Evolutionary conservation across 37 sponge, comb jelly and placozoan genomes (phyloP).

Genomic region (Cladorhizidae sp.): DNA sequence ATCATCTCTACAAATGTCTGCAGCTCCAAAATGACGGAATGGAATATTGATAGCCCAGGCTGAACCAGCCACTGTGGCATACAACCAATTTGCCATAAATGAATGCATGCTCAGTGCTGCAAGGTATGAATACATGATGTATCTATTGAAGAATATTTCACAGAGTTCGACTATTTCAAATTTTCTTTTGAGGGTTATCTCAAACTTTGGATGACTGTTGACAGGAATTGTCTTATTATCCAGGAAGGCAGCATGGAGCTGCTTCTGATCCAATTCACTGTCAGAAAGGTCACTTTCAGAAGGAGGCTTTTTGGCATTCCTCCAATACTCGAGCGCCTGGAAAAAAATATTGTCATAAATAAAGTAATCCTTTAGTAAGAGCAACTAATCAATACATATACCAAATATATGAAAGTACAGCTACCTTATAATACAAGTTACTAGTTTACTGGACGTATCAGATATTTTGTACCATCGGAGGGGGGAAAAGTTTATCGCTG

Average conservation of each 20-base stretch:
- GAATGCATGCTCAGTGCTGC: constrained; percentile 47
- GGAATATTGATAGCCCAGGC: constrained; percentile 92
- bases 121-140: constrained; percentile 61
- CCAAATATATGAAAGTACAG: too few relatives aligned
- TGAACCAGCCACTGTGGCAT: constrained; percentile 78
- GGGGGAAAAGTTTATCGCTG: too few relatives aligned
- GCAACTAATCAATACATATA: too few relatives aligned
- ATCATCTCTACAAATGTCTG: constrained; percentile 47
- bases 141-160: constrained; percentile 61
- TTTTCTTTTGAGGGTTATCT: constrained; percentile 57
- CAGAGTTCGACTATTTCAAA: constrained; percentile 83
- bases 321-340: constrained; percentile 2
- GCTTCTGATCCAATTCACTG: constrained; percentile 15
- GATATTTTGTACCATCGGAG: too few relatives aligned
- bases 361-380: too few relatives aligned
- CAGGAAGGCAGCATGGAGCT: not conserved
- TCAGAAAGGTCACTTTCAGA: constrained; percentile 9
- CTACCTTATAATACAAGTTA: too few relatives aligned
- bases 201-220: constrained; percentile 49
- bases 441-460: too few relatives aligned
- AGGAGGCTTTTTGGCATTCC: not conserved
- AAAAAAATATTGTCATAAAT: too few relatives aligned
- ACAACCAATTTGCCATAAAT: constrained; percentile 56
- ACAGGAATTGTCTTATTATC: not conserved
- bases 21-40: constrained; percentile 37